Evolutionary conservation across 1,140 invertebrate genomes (phyloP).

Genomic region (Neelides sp.): DNA sequence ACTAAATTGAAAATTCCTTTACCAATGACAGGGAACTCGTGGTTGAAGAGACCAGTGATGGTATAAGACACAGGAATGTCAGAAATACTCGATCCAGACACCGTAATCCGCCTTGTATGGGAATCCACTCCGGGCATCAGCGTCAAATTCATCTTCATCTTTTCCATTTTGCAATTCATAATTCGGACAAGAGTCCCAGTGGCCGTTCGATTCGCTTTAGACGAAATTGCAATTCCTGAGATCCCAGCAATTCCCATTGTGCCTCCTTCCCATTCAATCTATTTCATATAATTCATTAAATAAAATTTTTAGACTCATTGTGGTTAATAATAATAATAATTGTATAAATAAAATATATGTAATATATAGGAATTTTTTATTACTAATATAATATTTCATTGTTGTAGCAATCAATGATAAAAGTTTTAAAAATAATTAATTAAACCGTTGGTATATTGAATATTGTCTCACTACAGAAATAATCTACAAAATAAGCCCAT

Average conservation of each 20-base stretch:
- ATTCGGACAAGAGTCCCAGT: conserved; percentile 42
- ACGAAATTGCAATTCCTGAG: conserved; percentile 43
- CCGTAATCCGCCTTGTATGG: conserved; percentile 45
- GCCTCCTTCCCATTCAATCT: conserved; percentile 37
- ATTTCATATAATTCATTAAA: conserved; percentile 26
- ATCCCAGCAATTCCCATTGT: conserved; percentile 32
- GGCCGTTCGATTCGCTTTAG: conserved; percentile 38
- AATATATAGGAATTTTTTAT: no score
- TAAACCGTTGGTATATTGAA: no score
- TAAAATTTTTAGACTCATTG: neutral
- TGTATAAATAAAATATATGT: neutral
- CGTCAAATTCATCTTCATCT: conserved; percentile 41
- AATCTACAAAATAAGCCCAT: no score
- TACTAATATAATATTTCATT: no score
- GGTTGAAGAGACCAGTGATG: conserved; percentile 49
- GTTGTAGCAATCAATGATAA: no score
- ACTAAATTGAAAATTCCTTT: conserved; percentile 34
- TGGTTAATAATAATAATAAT: neutral
- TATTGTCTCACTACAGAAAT: no score
- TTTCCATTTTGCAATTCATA: conserved; percentile 38
- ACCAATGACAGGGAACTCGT: conserved; percentile 62
- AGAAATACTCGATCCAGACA: conserved; percentile 45
- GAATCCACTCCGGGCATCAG: conserved; percentile 47
- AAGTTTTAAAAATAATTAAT: no score
- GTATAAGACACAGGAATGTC: conserved; percentile 55